Evolutionary conservation across 2,797 vertebrate species (phyloP).

Genomic region (Mormyrops boulengeri): DNA sequence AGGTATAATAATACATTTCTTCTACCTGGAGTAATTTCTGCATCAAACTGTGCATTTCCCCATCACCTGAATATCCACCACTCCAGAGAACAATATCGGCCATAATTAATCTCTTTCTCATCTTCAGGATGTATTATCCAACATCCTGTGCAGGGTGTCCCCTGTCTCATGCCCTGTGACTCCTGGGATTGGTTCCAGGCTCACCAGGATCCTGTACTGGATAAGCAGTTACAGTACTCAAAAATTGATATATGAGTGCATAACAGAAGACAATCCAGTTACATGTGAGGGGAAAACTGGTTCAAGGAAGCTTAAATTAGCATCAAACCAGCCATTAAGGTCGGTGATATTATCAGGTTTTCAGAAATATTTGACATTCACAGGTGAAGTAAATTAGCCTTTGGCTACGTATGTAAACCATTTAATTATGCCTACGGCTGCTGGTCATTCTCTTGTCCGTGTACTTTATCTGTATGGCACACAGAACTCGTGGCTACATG

Average conservation of each 20-base stretch:
- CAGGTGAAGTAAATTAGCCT: not conserved
- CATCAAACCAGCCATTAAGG: not conserved
- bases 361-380: not conserved
- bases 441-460: not conserved
- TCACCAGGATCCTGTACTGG: not conserved
- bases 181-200: not conserved
- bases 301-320: not conserved
- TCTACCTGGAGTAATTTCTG: not conserved
- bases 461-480: not conserved
- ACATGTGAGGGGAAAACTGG: not conserved
- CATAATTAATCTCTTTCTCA: not conserved
- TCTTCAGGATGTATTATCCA: not conserved
- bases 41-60: not conserved
- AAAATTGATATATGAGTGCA: not conserved
- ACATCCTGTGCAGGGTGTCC: not conserved
- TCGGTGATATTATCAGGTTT: not conserved
- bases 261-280: not conserved
- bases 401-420: not conserved
- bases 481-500: not conserved
- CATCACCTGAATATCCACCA: not conserved
- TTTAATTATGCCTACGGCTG: not conserved
- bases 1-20: not conserved
- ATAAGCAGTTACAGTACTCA: not conserved
- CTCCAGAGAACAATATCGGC: not conserved
- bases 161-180: not conserved